Conservation (phyloP, 2,113 vertebrate species). For the Corynorhinus townsendii region DNA sequence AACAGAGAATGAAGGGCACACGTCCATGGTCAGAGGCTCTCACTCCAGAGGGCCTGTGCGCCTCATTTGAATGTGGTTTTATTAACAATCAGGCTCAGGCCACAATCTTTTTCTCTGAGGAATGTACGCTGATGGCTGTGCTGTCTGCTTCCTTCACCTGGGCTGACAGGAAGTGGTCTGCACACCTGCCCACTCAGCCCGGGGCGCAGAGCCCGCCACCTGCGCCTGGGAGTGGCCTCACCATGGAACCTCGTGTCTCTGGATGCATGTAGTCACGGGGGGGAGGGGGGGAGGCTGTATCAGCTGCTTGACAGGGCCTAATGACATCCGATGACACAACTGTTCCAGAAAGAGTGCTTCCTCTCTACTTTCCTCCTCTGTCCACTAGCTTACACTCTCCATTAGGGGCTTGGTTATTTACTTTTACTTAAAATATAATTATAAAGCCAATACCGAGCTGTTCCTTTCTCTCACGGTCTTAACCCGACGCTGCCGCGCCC, state of each 20-base stretch:
- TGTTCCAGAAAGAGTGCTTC: background rate
- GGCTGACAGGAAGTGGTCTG: fast-evolving
- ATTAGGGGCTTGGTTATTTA: background rate
- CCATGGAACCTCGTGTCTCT: background rate
- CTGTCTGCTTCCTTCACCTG: fast-evolving
- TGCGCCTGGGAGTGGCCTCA: background rate
- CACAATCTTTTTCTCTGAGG: too few species aligned
- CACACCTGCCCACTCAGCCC: too few species aligned
- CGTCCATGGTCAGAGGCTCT: background rate
- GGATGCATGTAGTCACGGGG: fast-evolving
- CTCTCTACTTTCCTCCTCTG: background rate
- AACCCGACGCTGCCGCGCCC: fast-evolving
- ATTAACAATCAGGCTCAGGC: background rate
- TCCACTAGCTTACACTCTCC: background rate
- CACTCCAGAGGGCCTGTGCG: background rate
- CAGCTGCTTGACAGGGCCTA: too few species aligned
- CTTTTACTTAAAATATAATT: background rate
- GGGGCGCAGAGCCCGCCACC: background rate
- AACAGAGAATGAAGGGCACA: background rate
- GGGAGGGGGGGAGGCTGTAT: too few species aligned
- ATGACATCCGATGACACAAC: fast-evolving
- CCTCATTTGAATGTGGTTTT: background rate
- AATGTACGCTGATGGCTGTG: fast-evolving
- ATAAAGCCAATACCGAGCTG: background rate
- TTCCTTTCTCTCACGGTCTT: background rate